Conservation (phyloP, 2,113 vertebrate species). For the Silurus glanis region DNA sequence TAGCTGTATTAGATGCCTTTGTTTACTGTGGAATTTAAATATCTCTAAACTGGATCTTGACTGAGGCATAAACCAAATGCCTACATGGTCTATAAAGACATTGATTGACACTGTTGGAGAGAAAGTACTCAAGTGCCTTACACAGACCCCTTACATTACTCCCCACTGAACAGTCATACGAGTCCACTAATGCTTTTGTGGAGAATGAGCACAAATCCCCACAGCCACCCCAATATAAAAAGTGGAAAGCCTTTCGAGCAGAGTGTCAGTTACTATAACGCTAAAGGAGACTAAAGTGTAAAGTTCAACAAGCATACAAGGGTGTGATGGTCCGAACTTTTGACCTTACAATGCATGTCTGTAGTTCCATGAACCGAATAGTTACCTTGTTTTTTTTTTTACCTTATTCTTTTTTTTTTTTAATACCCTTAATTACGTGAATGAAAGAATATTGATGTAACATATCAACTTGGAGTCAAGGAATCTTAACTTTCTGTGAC, state of each 20-base stretch:
- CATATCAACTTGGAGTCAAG: no score
- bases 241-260: background rate
- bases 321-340: background rate
- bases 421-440: background rate
- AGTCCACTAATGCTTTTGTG: background rate
- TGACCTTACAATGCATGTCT: background rate
- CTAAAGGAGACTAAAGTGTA: background rate
- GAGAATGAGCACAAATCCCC: background rate
- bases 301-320: background rate
- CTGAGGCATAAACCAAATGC: background rate
- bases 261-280: background rate
- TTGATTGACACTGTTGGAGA: background rate
- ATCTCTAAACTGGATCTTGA: background rate
- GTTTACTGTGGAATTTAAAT: background rate
- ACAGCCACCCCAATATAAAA: background rate
- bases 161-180: background rate
- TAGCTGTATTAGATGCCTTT: background rate
- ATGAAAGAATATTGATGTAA: background rate
- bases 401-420: background rate
- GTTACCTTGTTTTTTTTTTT: background rate
- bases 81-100: background rate
- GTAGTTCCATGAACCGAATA: background rate
- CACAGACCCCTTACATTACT: background rate
- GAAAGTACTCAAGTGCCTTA: background rate
- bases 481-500: background rate